Base-by-base conservation (phyloP, 2,797 vertebrate genomes). In the Pangasius larnaudii region DNA sequence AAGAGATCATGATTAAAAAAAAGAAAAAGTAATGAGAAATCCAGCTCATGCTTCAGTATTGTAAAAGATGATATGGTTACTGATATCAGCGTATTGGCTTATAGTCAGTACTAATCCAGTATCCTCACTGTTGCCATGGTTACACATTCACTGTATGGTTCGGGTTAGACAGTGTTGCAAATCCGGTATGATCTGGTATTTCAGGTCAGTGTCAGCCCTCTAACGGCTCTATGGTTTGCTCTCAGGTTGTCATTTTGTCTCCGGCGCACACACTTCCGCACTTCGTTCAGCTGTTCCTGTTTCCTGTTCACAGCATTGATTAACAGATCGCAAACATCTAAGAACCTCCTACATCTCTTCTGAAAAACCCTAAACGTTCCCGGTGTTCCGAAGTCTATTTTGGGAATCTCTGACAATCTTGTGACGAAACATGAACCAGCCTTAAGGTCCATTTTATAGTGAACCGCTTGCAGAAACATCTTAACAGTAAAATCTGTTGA, bases 121-220 rank as follows among this genome's bases (percentile, higher is more conserved):
- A 2, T 56, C 19, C 18, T 30, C n/a, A 33, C 16, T 58, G 77
- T 79, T 79, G 77, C 77, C 77, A 79, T 22, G 77, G 77, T 79
- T 24, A 78, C 75, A 10, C 16, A n/a, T 33, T 33, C 13, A 30
- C 49, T 19, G n/a, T 7, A 56, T 30, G 46, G 74, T n/a, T 77
- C 2, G 46, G 24, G 46, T 77, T 16, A 77, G 74, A 42, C 24
- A 22, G 3, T n/a, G 24, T 75, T n/a, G 49, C 18, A 49, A n/a
- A n/a, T 75, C 42, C 11, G 5, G 24, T 74, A 11, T 49, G 24
- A 74, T 5, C 46, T 46, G 4, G 11, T 49, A 16, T 27, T 30
- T 51, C 42, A 27, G 22, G 39, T 74, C 71, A 42, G 8, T 74
- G 11, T 27, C 16, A 5, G 63, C 63, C 11, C n/a, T 16, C 3